Evolutionary conservation across 2,113 vertebrate genomes (phyloP), one percentile per base, ranked within the genome.

Genomic region (Chaenogobius annularis): DNA sequence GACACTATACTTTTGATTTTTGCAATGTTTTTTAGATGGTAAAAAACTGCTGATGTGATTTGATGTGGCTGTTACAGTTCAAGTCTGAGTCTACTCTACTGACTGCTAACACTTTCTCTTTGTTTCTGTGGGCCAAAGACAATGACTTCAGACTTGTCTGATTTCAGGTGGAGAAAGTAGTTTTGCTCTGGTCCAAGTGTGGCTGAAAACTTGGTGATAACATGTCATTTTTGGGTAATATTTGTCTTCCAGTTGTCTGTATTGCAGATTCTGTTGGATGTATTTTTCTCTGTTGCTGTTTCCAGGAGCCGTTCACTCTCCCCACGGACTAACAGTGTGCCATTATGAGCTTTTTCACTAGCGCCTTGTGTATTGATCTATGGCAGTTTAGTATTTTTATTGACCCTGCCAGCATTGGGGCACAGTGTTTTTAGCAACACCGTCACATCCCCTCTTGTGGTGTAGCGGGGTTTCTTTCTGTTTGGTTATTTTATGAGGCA

Each of bases 401-500:
- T 75, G 80, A 85, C 74, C 78, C 17, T 43, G 70, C 66, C 74
- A 67, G 67, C 70, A 71, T 22, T 13, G 62, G 69, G 55, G 56
- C 37, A 17, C 50, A 37, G 68, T 12, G 10, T 65, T 74, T 77
- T 65, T 14, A 73, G 71, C 73, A 73, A 22, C 59, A 72, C 48
- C 67, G 26, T 68, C 55, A 70, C 46, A 75, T 68, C 52, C 59
- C 46, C 48, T 50, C 40, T 56, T 44, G 46, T 68, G 66, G 31
- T 66, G 78, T 64, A 71, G 75, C 72, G 63, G 64, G 55, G 62
- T 63, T 74, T 70, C 73, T 83, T 54, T 75, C 65, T 85, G 74
- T 81, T 87, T 83, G 78, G 80, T 64, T 83, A 68, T 80, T 88
- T 89, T 74, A 88, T 73, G 84, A 75, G 64, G 73, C 86, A 81